Evolutionary conservation across 2,797 vertebrate species (phyloP), one percentile per base, ranked within the genome.

Genomic region (Cyclura pinguis): DNA sequence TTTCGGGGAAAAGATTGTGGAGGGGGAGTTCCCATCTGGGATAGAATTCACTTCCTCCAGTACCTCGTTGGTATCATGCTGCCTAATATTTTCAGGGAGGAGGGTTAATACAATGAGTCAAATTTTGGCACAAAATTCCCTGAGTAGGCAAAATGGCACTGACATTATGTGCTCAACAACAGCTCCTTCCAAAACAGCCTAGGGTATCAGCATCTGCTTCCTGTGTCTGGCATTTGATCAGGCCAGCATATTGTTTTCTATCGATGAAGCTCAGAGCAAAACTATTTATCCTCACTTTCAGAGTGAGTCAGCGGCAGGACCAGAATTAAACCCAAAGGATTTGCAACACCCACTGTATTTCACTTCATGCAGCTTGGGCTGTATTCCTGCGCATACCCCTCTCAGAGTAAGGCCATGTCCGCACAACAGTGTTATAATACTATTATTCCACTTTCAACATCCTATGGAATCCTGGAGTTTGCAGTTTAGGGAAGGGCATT

Each of bases 161-260:
- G 50, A 22, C 7, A 20, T 55, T 8, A 85, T 93, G 93, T 27
- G 84, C 55, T 90, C 67, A 86, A 76, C 73, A 35, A 62, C 35
- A 47, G 27, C 80, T 83, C 88, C 9, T 93, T 89, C 59, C 87
- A 92, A 87, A n/a, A 82, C 52, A 93, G 50, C 29, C 89, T 77
- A 77, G 38, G 22, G 91, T 92, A 80, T 93, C 85, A 87, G 52
- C 89, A 84, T 73, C 64, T 89, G 52, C 57, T 95, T 82, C 77
- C 78, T 42, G 84, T 16, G 38, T 38, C 78, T 91, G 87, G 69
- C 91, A 92, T 93, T 90, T 78, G 74, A 93, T 94, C 89, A 84
- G 73, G 38, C 91, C 92, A 84, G 14, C 91, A 91, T 93, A 93
- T 12, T 93, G 92, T 88, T 92, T 95, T 93, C 93, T 42, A 91